Evolutionary conservation across 2,888 invertebrate genomes (phyloP), one percentile per base, ranked within the genome.

Genomic region (Drosophila infuscata): DNA sequence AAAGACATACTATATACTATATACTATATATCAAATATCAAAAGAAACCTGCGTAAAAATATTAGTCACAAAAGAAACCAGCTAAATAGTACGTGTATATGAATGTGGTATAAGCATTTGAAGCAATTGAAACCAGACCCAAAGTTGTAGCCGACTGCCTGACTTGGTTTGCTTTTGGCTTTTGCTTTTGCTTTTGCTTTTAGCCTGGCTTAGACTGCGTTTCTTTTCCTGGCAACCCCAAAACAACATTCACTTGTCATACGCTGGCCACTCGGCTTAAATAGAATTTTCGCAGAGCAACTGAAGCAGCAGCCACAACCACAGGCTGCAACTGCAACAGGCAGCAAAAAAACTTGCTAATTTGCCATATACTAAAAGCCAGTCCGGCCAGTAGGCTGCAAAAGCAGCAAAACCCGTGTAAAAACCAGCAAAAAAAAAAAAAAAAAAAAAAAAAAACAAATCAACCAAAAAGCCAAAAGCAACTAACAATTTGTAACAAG

Each of bases 191-290:
- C n/a, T 43, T 61, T 73, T 77, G 58, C 36, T 60, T 54, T 61
- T 30, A 54, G 51, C 49, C 69, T 57, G 46, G 48, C 51, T 15
- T 25, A 57, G 53, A 61, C 57, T 70, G 49, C 64, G 51, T 70
- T 73, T 67, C 77, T 68, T 79, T 87, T 82, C 72, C 83, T 83
- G 80, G 74, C 82, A 81, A 63, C 81, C 76, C 74, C 74, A 57
- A 84, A 84, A 86, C 85, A 85, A 85, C 85, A 85, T 88, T 85
- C 85, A 85, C 85, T 85, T 82, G 83, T 80, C 86, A 76, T 79
- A 71, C 57, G 74, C 48, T 60, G 53, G 75, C 73, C 71, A 77
- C 80, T 74, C 63, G 77, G 77, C 71, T 73, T 64, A 83, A 85
- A 79, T 86, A 88, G 88, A 85, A 85, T 86, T 70, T 70, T 68